These are phyloP conservation scores for Danio jaintianensis DNA, from an alignment of 2,797 vertebrate genomes.

Conservation along the genomic window DNA sequence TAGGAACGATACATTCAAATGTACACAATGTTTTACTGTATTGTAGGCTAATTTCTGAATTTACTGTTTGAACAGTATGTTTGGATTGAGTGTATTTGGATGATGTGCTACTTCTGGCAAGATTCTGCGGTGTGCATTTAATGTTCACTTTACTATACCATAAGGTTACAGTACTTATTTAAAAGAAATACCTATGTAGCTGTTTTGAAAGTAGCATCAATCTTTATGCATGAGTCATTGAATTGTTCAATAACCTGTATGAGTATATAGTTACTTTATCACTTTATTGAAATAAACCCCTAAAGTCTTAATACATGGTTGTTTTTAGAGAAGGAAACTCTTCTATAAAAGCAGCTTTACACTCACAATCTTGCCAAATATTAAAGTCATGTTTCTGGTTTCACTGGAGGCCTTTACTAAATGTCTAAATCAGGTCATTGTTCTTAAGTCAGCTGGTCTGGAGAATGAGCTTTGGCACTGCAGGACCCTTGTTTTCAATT, in stretches of 20 bases:
- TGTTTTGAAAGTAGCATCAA: not conserved
- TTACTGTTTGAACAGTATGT: not conserved
- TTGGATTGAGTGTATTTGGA: not conserved
- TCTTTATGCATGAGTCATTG: too few relatives aligned
- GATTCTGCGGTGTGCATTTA: not conserved
- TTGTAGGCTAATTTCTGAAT: not conserved
- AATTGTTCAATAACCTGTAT: too few relatives aligned
- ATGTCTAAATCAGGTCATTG: constrained; percentile 73
- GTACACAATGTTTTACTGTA: too few relatives aligned
- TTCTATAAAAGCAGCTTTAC: not conserved
- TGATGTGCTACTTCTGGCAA: not conserved
- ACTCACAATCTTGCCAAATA: not conserved
- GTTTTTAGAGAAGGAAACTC: not conserved
- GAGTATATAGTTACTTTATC: too few relatives aligned
- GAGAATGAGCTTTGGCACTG: constrained; percentile 69
- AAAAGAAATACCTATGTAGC: not conserved
- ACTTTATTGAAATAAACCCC: too few relatives aligned
- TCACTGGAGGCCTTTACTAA: constrained; percentile 60
- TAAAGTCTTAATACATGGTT: too few relatives aligned
- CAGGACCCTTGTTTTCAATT: constrained; percentile 57
- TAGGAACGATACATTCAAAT: not conserved
- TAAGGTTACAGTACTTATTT: not conserved
- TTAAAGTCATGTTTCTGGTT: constrained; percentile 14
- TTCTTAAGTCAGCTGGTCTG: constrained; percentile 77
- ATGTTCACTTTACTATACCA: not conserved